A percentile compares a stretch with the other conserved stretches of the same genome.
Conservation (phyloP, 2,113 vertebrate genomes). For the Lamprotornis superbus region DNA sequence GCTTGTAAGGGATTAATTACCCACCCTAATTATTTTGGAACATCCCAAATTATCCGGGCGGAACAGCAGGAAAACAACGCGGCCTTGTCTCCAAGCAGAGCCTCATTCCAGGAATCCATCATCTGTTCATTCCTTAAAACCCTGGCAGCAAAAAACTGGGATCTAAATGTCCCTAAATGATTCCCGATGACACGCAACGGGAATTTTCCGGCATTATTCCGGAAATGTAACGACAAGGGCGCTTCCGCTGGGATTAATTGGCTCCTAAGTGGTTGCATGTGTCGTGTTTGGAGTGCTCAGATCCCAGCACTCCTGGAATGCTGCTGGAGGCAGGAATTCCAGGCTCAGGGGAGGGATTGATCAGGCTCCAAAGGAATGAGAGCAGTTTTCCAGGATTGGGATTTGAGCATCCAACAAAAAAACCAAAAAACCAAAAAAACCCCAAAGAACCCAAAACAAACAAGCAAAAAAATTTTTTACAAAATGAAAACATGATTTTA, state of each 20-base stretch:
- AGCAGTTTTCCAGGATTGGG: accelerated
- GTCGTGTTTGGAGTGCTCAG: neutral
- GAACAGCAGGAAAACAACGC: neutral
- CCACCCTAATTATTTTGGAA: neutral
- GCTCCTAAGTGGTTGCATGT: conserved; percentile 45
- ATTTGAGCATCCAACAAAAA: neutral
- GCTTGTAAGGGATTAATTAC: neutral
- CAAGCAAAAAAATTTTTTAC: neutral
- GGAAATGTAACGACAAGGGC: conserved; percentile 56
- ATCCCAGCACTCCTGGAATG: neutral
- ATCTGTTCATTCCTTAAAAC: conserved; percentile 39
- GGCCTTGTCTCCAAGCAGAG: neutral
- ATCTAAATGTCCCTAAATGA: conserved; percentile 19
- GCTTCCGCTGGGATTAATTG: conserved; percentile 8
- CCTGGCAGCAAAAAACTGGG: conserved; percentile 5
- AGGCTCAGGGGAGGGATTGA: neutral
- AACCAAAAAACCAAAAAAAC: too few relatives aligned
- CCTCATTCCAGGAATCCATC: conserved; percentile 20
- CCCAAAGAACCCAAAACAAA: too few relatives aligned
- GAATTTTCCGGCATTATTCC: conserved; percentile 11
- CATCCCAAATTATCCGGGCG: neutral
- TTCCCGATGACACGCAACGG: conserved; percentile 36
- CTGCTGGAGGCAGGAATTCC: neutral
- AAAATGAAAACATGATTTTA: neutral
- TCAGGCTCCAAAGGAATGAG: accelerated